Conservation (phyloP, 2,113 vertebrate species). For the Todiramphus saurophagus region DNA sequence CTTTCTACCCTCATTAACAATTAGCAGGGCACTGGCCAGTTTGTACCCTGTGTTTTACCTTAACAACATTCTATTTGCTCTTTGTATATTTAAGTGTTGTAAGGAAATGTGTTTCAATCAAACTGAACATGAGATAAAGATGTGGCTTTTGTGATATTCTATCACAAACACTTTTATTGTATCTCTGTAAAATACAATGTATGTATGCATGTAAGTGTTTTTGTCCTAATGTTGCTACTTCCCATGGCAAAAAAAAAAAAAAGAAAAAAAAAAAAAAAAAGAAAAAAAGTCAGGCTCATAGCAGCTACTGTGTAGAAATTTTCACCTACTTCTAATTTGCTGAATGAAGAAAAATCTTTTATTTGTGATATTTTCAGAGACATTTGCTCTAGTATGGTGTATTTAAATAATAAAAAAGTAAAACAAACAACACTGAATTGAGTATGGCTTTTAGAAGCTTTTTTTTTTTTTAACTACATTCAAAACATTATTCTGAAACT, state of each 20-base stretch:
- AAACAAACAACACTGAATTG: slow-evolving; percentile 82
- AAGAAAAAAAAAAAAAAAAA: neutral
- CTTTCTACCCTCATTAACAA: slow-evolving; percentile 90
- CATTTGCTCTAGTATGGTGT: slow-evolving; percentile 99
- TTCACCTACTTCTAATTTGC: slow-evolving; percentile 95
- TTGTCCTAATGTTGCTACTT: slow-evolving; percentile 94
- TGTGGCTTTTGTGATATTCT: slow-evolving; percentile 93
- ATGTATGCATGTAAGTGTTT: slow-evolving; percentile 99
- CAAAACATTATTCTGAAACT: neutral
- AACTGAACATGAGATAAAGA: slow-evolving; percentile 86
- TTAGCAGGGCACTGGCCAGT: slow-evolving; percentile 87
- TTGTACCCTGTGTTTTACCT: slow-evolving; percentile 88
- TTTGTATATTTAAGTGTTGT: slow-evolving; percentile 99
- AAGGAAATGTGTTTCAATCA: slow-evolving; percentile 92
- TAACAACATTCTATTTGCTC: slow-evolving; percentile 93
- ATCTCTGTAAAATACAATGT: slow-evolving; percentile 99
- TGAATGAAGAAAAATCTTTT: slow-evolving; percentile 99
- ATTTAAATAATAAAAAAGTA: slow-evolving; percentile 99
- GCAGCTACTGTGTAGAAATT: slow-evolving; percentile 93
- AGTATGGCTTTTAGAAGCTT: slow-evolving; percentile 70
- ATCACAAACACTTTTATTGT: slow-evolving; percentile 98
- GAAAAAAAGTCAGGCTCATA: slow-evolving; percentile 82
- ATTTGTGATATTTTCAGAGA: slow-evolving; percentile 99
- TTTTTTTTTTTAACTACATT: neutral
- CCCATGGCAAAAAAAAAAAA: slow-evolving; percentile 72